Conservation (phyloP, 1,140 invertebrate genomes). For the Drosophila grimshawi region DNA sequence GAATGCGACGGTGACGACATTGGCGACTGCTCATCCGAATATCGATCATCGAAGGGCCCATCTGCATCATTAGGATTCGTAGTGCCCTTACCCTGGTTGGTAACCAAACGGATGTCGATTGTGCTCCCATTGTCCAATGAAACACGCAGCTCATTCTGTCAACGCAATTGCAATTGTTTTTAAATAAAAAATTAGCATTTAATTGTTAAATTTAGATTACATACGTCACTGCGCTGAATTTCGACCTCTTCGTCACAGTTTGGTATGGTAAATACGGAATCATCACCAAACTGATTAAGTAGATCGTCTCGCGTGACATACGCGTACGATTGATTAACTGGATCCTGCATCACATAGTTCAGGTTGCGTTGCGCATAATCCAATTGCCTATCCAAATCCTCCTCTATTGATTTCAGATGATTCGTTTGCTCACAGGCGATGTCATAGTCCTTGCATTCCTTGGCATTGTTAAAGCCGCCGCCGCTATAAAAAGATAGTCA, state of each 20-base stretch:
- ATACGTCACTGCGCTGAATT: conserved; percentile 61
- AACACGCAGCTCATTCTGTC: conserved; percentile 59
- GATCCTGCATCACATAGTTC: conserved; percentile 74
- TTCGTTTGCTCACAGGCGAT: conserved; percentile 57
- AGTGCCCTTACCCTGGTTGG: conserved; percentile 70
- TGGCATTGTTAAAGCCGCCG: conserved; percentile 68
- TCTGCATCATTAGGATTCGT: conserved; percentile 57
- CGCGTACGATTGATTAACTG: conserved; percentile 74
- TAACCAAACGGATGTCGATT: conserved; percentile 79
- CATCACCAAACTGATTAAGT: conserved; percentile 67
- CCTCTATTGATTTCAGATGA: conserved; percentile 65
- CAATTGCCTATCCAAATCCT: conserved; percentile 70
- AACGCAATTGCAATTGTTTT: not conserved
- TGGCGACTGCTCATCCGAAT: conserved; percentile 71
- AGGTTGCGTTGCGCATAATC: conserved; percentile 76
- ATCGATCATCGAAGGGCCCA: conserved; percentile 57
- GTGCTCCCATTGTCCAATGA: conserved; percentile 80
- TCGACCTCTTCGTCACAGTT: conserved; percentile 78
- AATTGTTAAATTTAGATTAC: conserved; percentile 2
- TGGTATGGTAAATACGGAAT: conserved; percentile 77
- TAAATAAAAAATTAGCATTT: not conserved
- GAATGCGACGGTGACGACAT: conserved; percentile 65
- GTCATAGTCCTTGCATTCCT: conserved; percentile 63
- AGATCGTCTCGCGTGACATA: conserved; percentile 83
- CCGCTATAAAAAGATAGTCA: conserved; percentile 31